Conservation (phyloP, 2,797 vertebrate genomes). For the Rhodeus uyekii region DNA sequence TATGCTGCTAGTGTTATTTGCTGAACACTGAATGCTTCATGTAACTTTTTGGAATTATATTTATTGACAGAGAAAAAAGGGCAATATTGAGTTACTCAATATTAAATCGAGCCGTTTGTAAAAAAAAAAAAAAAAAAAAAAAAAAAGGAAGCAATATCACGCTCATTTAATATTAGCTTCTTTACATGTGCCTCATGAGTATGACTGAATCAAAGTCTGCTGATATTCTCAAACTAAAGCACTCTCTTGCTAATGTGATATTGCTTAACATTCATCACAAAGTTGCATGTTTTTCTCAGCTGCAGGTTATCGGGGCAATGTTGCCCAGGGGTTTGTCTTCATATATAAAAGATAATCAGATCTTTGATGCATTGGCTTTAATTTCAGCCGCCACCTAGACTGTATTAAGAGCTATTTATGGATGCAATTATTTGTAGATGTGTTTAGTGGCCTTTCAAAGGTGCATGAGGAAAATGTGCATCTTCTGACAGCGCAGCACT, state of each 20-base stretch:
- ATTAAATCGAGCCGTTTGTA: background rate
- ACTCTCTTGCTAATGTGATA: background rate
- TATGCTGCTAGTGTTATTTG: background rate
- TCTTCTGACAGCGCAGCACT: background rate
- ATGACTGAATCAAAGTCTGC: background rate
- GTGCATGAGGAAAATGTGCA: conserved; percentile 24
- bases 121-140: too few species aligned
- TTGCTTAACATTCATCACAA: background rate
- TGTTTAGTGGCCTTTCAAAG: conserved; percentile 50
- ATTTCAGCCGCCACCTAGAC: conserved; percentile 18
- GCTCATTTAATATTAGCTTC: background rate
- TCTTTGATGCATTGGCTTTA: conserved; percentile 5
- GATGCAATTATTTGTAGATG: conserved; percentile 47
- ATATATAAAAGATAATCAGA: conserved; percentile 29
- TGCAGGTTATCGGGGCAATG: conserved; percentile 13
- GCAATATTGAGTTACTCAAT: background rate
- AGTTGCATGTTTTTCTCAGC: background rate
- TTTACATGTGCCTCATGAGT: background rate
- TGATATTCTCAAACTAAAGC: background rate
- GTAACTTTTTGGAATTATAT: background rate
- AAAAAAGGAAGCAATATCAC: too few species aligned
- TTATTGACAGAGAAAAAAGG: background rate
- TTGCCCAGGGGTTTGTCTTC: background rate
- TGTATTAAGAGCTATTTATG: conserved; percentile 47
- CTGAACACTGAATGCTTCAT: background rate